A percentile compares a stretch with the other conserved stretches of the same genome.
These are phyloP conservation scores for Troilus luridus DNA, from an alignment of 2,888 invertebrate genomes.

Conservation along the genomic window DNA sequence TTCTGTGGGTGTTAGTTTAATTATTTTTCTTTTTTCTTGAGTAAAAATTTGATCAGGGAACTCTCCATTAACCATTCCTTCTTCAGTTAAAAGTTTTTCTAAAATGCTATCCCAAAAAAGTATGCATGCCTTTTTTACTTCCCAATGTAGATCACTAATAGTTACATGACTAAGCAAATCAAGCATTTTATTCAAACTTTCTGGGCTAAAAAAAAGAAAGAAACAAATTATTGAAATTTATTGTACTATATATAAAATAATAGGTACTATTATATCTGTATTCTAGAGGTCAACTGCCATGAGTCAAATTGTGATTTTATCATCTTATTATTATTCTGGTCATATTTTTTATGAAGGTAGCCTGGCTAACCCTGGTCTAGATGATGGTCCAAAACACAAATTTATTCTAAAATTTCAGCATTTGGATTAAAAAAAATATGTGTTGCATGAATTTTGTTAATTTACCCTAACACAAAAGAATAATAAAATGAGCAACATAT, in stretches of 20 bases:
- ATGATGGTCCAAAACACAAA: too few species aligned
- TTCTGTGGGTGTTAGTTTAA: slow-evolving; percentile 79
- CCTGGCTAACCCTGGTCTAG: too few species aligned
- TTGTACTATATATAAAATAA: background rate
- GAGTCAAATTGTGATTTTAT: too few species aligned
- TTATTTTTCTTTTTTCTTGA: slow-evolving; percentile 82
- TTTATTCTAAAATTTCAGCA: too few species aligned
- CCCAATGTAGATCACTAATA: slow-evolving; percentile 81
- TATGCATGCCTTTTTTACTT: slow-evolving; percentile 81
- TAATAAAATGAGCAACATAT: too few species aligned
- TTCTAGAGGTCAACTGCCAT: too few species aligned
- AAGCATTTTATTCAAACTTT: slow-evolving; percentile 26
- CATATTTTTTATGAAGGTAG: too few species aligned
- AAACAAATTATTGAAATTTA: background rate
- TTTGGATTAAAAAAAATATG: too few species aligned
- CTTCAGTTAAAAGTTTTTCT: slow-evolving; percentile 75
- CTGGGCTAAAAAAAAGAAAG: slow-evolving; percentile 18
- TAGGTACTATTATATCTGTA: too few species aligned
- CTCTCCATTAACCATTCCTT: slow-evolving; percentile 85
- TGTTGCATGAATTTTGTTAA: too few species aligned
- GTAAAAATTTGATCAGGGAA: slow-evolving; percentile 87
- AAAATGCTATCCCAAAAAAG: slow-evolving; percentile 82
- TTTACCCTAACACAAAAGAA: too few species aligned
- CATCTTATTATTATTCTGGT: too few species aligned
- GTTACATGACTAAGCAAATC: slow-evolving; percentile 61